phyloP scores from a whole-genome alignment of 2,888 invertebrate species.

The Tetranychus piercei region DNA sequence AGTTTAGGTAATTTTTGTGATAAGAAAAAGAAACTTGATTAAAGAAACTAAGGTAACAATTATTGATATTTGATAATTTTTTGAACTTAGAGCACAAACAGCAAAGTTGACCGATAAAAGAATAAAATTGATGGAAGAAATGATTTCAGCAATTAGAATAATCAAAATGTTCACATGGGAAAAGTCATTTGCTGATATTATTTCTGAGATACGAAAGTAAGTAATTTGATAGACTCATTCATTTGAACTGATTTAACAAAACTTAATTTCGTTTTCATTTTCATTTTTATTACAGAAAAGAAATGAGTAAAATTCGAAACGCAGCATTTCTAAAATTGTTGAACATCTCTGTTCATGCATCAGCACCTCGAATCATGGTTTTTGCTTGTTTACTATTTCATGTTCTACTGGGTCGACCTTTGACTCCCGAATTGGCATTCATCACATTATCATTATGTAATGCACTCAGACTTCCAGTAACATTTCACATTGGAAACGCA shows the following conservation, averaged over 20 bases:
- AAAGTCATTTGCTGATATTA: constrained; percentile 52
- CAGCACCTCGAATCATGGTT: not conserved
- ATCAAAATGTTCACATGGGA: constrained; percentile 96
- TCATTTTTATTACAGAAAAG: not conserved
- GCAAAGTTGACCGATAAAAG: constrained; percentile 71
- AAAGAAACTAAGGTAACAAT: not conserved
- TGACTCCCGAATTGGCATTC: constrained; percentile 55
- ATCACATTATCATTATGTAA: constrained; percentile 72
- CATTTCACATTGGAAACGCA: constrained; percentile 54
- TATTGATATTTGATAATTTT: not conserved
- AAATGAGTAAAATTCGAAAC: not conserved
- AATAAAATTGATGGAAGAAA: constrained; percentile 81
- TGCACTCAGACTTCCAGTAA: constrained; percentile 53
- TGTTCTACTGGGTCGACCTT: constrained; percentile 42
- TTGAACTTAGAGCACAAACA: constrained; percentile 44
- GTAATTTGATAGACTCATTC: not conserved
- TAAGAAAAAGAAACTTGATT: not conserved
- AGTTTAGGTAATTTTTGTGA: not conserved
- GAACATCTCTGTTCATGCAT: not conserved
- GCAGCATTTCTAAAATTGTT: not conserved
- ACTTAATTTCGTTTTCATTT: not conserved
- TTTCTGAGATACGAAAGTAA: constrained; percentile 6
- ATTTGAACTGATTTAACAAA: not conserved
- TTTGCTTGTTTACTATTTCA: not conserved
- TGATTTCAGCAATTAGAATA: constrained; percentile 77